Conservation (phyloP, 2,113 vertebrate genomes). For the Cavia aperea region DNA sequence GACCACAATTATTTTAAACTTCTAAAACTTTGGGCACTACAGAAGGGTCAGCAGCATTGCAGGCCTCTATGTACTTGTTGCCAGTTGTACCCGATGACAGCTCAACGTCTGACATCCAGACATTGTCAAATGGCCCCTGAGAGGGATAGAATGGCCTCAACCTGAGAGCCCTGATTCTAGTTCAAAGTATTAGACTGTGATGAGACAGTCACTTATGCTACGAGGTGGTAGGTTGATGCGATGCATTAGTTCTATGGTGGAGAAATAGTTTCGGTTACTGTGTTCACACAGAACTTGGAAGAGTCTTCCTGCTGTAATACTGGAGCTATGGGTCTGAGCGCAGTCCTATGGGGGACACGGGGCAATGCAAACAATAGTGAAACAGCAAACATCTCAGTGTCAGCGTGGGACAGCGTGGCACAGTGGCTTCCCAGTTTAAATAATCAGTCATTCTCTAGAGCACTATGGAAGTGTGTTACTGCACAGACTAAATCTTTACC, state of each 20-base stretch:
- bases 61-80: background rate
- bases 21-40: background rate
- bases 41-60: background rate
- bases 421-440: background rate
- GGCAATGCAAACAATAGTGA: rapidly evolving
- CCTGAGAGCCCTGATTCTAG: background rate
- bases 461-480: rapidly evolving
- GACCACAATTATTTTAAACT: background rate
- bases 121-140: background rate
- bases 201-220: background rate
- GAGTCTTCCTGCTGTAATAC: rapidly evolving
- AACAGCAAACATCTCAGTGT: rapidly evolving
- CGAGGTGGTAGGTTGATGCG: rapidly evolving
- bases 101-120: background rate
- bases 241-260: background rate
- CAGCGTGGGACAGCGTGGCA: too few relatives aligned
- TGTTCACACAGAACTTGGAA: rapidly evolving
- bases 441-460: background rate
- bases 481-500: background rate
- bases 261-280: background rate
- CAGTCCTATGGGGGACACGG: rapidly evolving
- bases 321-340: too few relatives aligned
- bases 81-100: background rate
- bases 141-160: background rate
- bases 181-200: background rate